These are phyloP conservation scores for Hiodon alosoides DNA, from an alignment of 2,113 vertebrate species.

Conservation along the genomic window DNA sequence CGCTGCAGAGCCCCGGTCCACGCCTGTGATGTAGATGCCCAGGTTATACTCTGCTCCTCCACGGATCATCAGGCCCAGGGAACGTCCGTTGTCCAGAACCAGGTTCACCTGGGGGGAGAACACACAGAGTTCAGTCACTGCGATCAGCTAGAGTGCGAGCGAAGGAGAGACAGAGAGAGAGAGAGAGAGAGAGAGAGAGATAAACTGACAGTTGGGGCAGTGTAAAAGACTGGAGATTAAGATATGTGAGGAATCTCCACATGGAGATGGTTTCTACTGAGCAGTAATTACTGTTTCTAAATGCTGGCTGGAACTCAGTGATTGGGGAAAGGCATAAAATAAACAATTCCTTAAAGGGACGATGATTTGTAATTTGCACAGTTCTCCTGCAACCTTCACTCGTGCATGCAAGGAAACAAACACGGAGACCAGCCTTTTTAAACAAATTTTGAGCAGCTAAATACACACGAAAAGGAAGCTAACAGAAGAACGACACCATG, in stretches of 20 bases:
- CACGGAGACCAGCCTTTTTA: too few species aligned
- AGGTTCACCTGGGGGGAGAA: slow-evolving; percentile 76
- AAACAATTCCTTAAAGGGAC: not conserved
- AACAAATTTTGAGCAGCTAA: not conserved
- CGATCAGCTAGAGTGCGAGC: not conserved
- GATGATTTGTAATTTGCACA: not conserved
- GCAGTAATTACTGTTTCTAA: not conserved
- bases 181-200: too few species aligned
- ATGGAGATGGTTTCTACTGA: too few species aligned
- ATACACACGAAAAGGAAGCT: not conserved
- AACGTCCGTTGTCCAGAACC: slow-evolving; percentile 86
- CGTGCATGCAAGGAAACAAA: not conserved
- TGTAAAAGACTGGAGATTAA: slow-evolving; percentile 11
- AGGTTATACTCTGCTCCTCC: slow-evolving; percentile 90
- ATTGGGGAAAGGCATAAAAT: not conserved
- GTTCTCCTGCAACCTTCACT: not conserved
- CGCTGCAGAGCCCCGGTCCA: slow-evolving; percentile 85
- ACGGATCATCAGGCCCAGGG: slow-evolving; percentile 89
- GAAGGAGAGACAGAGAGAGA: not conserved
- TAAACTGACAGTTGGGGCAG: not conserved
- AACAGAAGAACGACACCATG: not conserved
- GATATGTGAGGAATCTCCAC: too few species aligned
- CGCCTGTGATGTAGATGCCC: slow-evolving; percentile 93
- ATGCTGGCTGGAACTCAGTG: not conserved
- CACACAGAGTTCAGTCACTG: not conserved